Evolutionary conservation across 2,113 vertebrate species (phyloP), one percentile per base, ranked within the genome.

Genomic region (Saccopteryx bilineata): DNA sequence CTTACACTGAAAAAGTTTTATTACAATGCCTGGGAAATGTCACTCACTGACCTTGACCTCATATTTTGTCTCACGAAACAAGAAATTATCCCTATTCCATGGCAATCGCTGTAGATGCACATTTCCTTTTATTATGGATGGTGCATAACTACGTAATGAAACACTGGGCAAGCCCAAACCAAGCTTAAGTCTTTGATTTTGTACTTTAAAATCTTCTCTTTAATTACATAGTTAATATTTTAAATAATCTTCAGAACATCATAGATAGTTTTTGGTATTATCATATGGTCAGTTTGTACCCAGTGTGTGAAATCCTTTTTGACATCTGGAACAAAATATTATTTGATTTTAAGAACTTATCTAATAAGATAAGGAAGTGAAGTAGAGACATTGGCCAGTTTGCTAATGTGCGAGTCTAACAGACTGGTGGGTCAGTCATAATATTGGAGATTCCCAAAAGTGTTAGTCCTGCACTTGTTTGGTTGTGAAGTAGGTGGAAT

Each of bases 71-170:
- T 87, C 52, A 15, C 92, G 68, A 95, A 96, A 50, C 7, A 86
- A 91, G 10, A 84, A 80, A 33, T 96, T 85, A 93, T 82, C 96
- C 72, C 46, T 88, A 66, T 75, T 65, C n/a, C 5, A 72, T 65
- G 56, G 12, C 33, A 71, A 52, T 52, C 95, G 52, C 66, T 69
- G 4, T 65, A 23, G 63, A 39, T 50, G n/a, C 0, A 31, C 76
- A 66, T 87, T 95, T 87, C 10, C 75, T 74, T 95, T 93, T 88
- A 76, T 81, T 88, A 33, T 15, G 69, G 66, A 28, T 96, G 28
- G 76, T 46, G 56, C 66, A 2, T 94, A 71, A 79, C 3, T 79
- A 66, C 92, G 21, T 87, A 84, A 92, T 86, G 39, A 78, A 96
- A 68, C 39, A 71, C 14, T 10, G 14, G 84, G 14, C 23, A 97